Percentiles rank a stretch among this genome's conserved stretches.
Evolutionary conservation across 1,140 invertebrate genomes (phyloP).

Genomic region (Tribolium madens): DNA sequence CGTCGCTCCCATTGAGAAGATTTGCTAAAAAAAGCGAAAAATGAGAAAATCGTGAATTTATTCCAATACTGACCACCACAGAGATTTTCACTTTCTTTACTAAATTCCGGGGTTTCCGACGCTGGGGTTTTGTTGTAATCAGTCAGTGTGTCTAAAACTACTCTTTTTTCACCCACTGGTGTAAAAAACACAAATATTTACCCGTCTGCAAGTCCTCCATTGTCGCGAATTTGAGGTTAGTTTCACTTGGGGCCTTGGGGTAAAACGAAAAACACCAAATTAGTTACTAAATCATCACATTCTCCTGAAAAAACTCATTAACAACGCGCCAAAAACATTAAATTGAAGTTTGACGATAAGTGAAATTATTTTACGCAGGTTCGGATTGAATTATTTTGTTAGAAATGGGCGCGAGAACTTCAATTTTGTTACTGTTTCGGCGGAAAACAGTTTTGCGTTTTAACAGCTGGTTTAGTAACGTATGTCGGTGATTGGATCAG

Average conservation of each 20-base stretch:
- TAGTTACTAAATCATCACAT: neutral
- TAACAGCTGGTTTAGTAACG: neutral
- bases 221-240: slow-evolving; percentile 1
- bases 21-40: neutral
- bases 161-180: neutral
- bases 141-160: slow-evolving; percentile 6
- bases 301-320: neutral
- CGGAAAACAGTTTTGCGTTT: slow-evolving; percentile 6
- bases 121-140: neutral
- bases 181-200: neutral
- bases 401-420: slow-evolving; percentile 27
- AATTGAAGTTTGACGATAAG: neutral
- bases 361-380: slow-evolving; percentile 8
- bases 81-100: neutral
- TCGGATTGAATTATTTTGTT: slow-evolving; percentile 7
- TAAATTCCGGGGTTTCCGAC: neutral
- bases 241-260: neutral
- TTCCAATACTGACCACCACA: slow-evolving; percentile 14
- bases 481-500: slow-evolving; percentile 1
- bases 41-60: neutral
- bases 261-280: too few relatives aligned
- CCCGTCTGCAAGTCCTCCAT: slow-evolving; percentile 22
- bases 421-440: neutral
- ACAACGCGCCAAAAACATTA: neutral
- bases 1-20: slow-evolving; percentile 6